Percentiles rank a stretch among this genome's conserved stretches.
These are phyloP conservation scores for Camponotus floridanus DNA, from an alignment of 1,140 invertebrate genomes.

Conservation along the genomic window DNA sequence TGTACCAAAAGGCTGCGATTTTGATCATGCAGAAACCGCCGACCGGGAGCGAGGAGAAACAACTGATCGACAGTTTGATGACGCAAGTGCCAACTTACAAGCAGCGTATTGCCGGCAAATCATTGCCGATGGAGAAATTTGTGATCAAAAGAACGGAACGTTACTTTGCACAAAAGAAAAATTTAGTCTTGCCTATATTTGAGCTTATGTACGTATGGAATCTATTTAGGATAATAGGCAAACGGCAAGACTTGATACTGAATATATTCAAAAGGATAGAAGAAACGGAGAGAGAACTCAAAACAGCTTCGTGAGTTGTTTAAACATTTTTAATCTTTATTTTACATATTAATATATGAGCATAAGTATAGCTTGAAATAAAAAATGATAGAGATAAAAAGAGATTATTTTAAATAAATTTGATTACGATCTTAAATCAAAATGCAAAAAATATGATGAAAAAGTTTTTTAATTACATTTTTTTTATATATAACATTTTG, in stretches of 20 bases:
- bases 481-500: slow-evolving; percentile 31
- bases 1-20: slow-evolving; percentile 95
- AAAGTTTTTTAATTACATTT: neutral
- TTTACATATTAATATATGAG: neutral
- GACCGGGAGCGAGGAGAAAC: slow-evolving; percentile 85
- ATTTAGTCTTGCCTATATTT: slow-evolving; percentile 92
- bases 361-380: neutral
- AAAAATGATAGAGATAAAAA: neutral
- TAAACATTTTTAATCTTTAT: neutral
- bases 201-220: slow-evolving; percentile 98
- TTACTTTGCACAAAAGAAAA: slow-evolving; percentile 91
- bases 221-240: slow-evolving; percentile 94
- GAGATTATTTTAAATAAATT: neutral
- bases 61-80: slow-evolving; percentile 88
- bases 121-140: slow-evolving; percentile 98
- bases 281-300: slow-evolving; percentile 85
- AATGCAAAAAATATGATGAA: neutral
- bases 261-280: slow-evolving; percentile 92
- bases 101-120: slow-evolving; percentile 97
- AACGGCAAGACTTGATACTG: slow-evolving; percentile 89
- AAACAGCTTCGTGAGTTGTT: slow-evolving; percentile 77
- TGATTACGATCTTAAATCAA: neutral
- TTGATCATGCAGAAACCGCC: slow-evolving; percentile 90
- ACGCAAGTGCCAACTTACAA: slow-evolving; percentile 92
- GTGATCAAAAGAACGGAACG: slow-evolving; percentile 93